Evolutionary conservation across 2,797 vertebrate species (phyloP).

Genomic region (Sebastes hubbsi): DNA sequence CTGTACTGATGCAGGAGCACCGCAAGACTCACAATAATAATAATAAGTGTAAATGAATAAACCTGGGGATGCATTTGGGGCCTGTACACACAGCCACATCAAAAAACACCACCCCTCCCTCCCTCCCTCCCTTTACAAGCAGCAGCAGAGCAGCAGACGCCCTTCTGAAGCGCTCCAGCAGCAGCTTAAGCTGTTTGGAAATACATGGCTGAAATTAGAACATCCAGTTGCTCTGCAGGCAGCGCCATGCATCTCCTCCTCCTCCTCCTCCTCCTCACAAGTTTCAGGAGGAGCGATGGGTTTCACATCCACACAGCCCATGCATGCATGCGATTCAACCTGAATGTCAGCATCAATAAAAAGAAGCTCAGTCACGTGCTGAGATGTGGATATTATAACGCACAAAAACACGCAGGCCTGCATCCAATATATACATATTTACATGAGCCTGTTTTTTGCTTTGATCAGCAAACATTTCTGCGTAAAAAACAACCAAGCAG

Average conservation of each 20-base stretch:
- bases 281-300: conserved; percentile 72
- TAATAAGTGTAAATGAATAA: conserved; percentile 8
- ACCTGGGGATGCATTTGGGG: conserved; percentile 1
- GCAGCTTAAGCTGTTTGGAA: conserved; percentile 72
- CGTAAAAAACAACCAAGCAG: not conserved
- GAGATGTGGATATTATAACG: not conserved
- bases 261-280: conserved; percentile 67
- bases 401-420: not conserved
- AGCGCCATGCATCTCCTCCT: conserved; percentile 70
- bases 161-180: conserved; percentile 49
- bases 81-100: conserved; percentile 37
- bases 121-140: conserved; percentile 11
- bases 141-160: conserved; percentile 48
- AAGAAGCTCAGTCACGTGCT: conserved; percentile 3
- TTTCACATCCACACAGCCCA: conserved; percentile 61
- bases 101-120: conserved; percentile 12
- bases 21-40: not conserved
- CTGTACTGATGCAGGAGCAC: not conserved
- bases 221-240: conserved; percentile 86
- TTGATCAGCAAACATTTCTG: conserved; percentile 32
- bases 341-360: conserved; percentile 44
- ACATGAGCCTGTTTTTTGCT: not conserved
- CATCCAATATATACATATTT: not conserved
- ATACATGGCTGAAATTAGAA: conserved; percentile 86
- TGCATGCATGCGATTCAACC: conserved; percentile 18